phyloP scores from a whole-genome alignment of 2,797 vertebrate genomes.

The Tangara arthus region DNA sequence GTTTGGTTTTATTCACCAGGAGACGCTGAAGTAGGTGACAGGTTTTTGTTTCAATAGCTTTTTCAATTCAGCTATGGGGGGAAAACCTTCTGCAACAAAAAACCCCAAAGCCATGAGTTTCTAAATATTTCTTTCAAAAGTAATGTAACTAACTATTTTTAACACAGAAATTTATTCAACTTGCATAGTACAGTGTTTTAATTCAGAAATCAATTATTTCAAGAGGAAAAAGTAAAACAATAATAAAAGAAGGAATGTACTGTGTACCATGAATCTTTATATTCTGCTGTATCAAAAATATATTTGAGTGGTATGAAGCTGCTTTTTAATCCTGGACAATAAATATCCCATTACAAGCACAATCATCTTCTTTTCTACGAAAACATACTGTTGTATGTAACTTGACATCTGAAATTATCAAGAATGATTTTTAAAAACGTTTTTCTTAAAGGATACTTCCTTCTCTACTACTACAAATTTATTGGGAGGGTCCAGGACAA shows the following conservation, averaged over 20 bases:
- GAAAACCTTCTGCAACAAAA: neutral
- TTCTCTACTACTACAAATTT: neutral
- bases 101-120: rapidly evolving
- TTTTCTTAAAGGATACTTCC: neutral
- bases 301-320: neutral
- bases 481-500: neutral
- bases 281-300: neutral
- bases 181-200: neutral
- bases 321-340: neutral
- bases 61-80: neutral
- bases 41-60: neutral
- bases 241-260: neutral
- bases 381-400: neutral
- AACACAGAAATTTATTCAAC: neutral
- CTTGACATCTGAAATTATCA: neutral
- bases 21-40: neutral
- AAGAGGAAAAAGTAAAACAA: neutral
- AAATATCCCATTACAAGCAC: neutral
- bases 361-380: neutral
- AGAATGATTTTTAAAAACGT: neutral
- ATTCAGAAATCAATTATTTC: neutral
- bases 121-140: neutral
- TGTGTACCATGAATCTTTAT: neutral
- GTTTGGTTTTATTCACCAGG: neutral
- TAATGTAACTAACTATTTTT: neutral